phyloP scores from a whole-genome alignment of 2,797 vertebrate species.

The Chanos chanos region DNA sequence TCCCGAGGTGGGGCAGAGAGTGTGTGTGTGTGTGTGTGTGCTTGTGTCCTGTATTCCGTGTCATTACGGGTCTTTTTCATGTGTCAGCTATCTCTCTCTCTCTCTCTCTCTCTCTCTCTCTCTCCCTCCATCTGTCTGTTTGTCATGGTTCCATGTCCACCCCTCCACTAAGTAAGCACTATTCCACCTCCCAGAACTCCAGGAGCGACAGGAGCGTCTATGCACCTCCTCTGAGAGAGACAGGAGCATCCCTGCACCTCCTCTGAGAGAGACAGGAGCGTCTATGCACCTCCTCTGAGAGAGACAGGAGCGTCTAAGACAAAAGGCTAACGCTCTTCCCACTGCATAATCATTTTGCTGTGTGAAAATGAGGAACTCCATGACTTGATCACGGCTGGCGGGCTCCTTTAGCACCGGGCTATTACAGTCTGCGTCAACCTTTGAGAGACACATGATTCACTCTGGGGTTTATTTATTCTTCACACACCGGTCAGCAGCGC shows the following conservation, averaged over 20 bases:
- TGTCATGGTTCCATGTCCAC: slow-evolving; percentile 10
- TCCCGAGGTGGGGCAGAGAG: neutral
- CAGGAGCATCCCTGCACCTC: slow-evolving; percentile 29
- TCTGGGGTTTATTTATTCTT: slow-evolving; percentile 3
- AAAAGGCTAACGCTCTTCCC: too few relatives aligned
- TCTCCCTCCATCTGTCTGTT: slow-evolving; percentile 25
- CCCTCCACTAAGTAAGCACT: slow-evolving; percentile 22
- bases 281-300: too few relatives aligned
- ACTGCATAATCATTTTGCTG: neutral
- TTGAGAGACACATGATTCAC: slow-evolving; percentile 14
- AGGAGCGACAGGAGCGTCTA: too few relatives aligned
- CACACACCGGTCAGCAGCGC: too few relatives aligned
- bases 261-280: too few relatives aligned
- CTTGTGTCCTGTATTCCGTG: too few relatives aligned
- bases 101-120: neutral
- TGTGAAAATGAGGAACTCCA: slow-evolving; percentile 15
- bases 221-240: too few relatives aligned
- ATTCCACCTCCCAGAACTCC: slow-evolving; percentile 18
- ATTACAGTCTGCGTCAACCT: neutral
- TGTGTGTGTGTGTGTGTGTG: slow-evolving; percentile 23
- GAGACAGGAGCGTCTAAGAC: slow-evolving; percentile 19
- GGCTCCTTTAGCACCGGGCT: neutral
- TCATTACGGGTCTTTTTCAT: slow-evolving; percentile 7
- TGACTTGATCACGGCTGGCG: slow-evolving; percentile 19
- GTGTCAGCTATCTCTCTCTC: slow-evolving; percentile 10